Conservation (phyloP, 2,888 invertebrate genomes). For the Pteria penguin region DNA sequence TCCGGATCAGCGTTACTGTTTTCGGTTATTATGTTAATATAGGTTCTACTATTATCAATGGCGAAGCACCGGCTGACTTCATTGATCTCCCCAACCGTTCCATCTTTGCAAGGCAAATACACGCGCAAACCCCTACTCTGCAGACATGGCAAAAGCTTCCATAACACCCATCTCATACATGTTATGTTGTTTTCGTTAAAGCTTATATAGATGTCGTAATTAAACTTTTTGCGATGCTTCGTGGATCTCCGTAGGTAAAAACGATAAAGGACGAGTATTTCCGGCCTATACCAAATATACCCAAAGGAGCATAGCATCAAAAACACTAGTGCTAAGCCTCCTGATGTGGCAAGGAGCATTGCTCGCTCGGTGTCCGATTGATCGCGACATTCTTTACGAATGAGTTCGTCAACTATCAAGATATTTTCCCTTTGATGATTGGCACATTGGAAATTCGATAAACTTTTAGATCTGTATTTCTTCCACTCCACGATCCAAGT, state of each 20-base stretch:
- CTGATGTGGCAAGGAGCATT: neutral
- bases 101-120: neutral
- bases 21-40: neutral
- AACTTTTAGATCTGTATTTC: neutral
- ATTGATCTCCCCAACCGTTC: neutral
- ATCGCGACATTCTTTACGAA: neutral
- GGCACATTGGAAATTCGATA: neutral
- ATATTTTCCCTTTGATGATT: neutral
- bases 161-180: neutral
- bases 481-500: neutral
- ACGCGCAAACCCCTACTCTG: neutral
- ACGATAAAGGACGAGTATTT: neutral
- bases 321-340: neutral
- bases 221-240: neutral
- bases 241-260: neutral
- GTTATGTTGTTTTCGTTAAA: neutral
- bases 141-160: neutral
- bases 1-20: neutral
- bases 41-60: neutral
- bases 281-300: neutral
- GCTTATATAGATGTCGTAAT: neutral
- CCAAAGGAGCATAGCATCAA: neutral
- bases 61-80: neutral
- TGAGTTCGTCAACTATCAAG: neutral
- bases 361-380: neutral